phyloP scores from a whole-genome alignment of 2,888 invertebrate species.

The Ceratothoa steindachneri region DNA sequence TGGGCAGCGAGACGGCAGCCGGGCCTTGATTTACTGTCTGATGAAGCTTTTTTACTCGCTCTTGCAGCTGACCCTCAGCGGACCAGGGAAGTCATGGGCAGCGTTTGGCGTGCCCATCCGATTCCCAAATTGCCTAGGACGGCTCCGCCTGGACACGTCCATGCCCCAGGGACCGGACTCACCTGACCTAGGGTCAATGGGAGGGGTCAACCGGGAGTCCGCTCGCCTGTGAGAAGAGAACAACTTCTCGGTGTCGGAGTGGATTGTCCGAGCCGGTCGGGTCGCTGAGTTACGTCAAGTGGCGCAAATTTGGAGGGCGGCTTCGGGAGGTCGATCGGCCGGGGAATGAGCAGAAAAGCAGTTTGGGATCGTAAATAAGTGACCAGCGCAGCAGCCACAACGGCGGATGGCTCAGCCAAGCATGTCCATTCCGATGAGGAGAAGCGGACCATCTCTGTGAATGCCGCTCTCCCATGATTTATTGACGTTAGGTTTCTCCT shows the following conservation, averaged over 20 bases:
- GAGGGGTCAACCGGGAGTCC: slow-evolving; percentile 9
- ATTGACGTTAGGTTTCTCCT: neutral
- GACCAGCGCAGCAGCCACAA: neutral
- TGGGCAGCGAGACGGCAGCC: slow-evolving; percentile 21
- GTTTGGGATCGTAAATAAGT: neutral
- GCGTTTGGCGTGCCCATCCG: slow-evolving; percentile 11
- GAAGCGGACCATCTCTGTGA: neutral
- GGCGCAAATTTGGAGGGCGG: neutral
- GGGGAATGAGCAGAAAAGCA: neutral
- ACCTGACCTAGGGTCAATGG: slow-evolving; percentile 17
- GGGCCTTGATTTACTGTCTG: slow-evolving; percentile 27
- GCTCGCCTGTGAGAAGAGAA: slow-evolving; percentile 11
- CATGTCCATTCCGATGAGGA: neutral
- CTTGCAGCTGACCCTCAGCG: slow-evolving; percentile 12
- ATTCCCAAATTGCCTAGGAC: slow-evolving; percentile 19
- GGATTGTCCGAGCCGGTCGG: neutral
- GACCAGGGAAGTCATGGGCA: slow-evolving; percentile 13
- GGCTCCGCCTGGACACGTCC: slow-evolving; percentile 20
- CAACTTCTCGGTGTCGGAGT: neutral
- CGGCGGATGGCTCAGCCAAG: no score
- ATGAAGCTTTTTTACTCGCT: slow-evolving; percentile 21
- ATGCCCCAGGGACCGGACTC: slow-evolving; percentile 10
- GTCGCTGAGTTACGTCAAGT: neutral
- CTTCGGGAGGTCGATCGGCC: neutral
- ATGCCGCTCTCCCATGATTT: neutral